Conservation (phyloP, 2,113 vertebrate genomes). For the Symphodus melops region DNA sequence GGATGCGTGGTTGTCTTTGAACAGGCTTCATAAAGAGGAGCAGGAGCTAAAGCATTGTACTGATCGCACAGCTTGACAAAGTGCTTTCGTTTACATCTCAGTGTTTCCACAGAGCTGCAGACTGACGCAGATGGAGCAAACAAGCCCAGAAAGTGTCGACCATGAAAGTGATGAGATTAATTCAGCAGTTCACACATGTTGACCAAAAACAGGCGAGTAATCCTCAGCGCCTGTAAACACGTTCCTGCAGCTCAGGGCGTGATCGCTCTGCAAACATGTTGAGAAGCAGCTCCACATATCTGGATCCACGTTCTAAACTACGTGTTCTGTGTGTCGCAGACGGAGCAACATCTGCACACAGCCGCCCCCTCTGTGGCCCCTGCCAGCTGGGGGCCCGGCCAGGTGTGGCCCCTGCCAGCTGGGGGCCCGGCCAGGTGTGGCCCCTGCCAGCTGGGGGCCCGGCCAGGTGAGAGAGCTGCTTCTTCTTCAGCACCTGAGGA, state of each 20-base stretch:
- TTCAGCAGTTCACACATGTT: constrained; percentile 2
- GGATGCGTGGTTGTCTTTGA: no score
- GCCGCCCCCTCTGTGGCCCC: constrained; percentile 28
- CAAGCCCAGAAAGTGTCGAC: constrained; percentile 11
- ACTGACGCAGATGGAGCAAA: constrained; percentile 28
- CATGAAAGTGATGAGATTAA: not conserved
- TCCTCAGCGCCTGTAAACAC: constrained; percentile 6
- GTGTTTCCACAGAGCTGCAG: constrained; percentile 9
- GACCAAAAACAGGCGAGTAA: constrained; percentile 12
- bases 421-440: constrained; percentile 31
- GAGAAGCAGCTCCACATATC: constrained; percentile 24
- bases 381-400: constrained; percentile 22
- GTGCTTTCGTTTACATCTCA: constrained; percentile 14
- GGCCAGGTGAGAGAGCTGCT: constrained; percentile 5
- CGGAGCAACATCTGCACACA: constrained; percentile 41
- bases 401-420: constrained; percentile 34
- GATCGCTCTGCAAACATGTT: constrained; percentile 24
- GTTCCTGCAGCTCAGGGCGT: constrained; percentile 19
- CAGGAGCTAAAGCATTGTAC: not conserved
- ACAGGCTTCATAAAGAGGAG: not conserved
- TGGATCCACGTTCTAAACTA: constrained; percentile 12
- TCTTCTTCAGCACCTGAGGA: constrained; percentile 36
- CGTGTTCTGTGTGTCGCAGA: constrained; percentile 9
- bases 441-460: constrained; percentile 2
- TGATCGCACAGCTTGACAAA: not conserved